Conservation (phyloP, 2,113 vertebrate species). For the Numida meleagris region DNA sequence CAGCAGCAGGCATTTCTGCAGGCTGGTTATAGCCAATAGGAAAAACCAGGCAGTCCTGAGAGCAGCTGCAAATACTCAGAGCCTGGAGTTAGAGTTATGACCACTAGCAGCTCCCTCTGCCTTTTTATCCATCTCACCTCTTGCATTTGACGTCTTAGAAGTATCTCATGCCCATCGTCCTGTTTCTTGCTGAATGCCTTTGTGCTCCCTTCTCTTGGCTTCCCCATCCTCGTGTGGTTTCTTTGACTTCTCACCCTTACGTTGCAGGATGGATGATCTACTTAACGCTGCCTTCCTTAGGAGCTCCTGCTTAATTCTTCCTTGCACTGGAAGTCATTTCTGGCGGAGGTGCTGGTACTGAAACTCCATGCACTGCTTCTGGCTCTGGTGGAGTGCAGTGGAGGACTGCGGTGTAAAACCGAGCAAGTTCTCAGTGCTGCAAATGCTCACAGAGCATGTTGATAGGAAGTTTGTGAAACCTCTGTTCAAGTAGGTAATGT, state of each 20-base stretch:
- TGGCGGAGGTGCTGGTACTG: not conserved
- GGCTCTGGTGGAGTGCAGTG: not conserved
- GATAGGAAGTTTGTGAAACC: not conserved
- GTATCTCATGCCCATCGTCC: not conserved
- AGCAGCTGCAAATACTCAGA: not conserved
- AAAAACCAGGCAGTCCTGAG: not conserved
- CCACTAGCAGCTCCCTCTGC: not conserved
- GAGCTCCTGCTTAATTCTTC: not conserved
- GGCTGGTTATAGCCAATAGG: not conserved
- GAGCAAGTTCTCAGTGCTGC: accelerated
- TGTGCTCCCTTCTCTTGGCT: not conserved
- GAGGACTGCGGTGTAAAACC: not conserved
- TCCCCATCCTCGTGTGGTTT: not conserved
- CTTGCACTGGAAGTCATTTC: not conserved
- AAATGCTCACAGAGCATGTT: accelerated
- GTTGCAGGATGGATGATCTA: not conserved
- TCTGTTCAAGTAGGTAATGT: not conserved
- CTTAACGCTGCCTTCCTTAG: not conserved
- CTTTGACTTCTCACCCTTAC: not conserved
- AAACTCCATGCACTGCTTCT: not conserved
- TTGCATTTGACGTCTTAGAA: not conserved
- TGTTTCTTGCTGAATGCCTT: not conserved
- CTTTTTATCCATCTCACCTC: not conserved
- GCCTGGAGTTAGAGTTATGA: not conserved
- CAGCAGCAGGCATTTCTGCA: not conserved